Percentiles rank a stretch among this genome's conserved stretches.
These are phyloP conservation scores for Acanthurus tractus DNA, from an alignment of 2,797 vertebrate species.

Conservation along the genomic window DNA sequence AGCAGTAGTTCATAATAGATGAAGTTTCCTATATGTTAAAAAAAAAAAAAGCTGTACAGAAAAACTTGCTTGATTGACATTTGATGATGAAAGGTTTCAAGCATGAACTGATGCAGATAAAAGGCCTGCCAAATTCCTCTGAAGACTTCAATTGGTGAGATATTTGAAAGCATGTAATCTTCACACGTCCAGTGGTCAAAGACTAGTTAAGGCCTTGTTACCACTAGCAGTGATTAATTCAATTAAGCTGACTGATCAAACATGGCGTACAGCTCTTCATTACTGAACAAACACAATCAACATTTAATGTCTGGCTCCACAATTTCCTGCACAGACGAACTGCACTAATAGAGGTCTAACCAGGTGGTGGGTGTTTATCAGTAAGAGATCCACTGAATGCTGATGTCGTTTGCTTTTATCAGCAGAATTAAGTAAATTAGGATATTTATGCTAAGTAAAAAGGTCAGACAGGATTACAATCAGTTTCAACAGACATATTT, in stretches of 20 bases:
- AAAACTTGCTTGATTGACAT: not conserved
- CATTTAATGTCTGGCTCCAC: constrained; percentile 27
- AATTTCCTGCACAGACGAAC: constrained; percentile 22
- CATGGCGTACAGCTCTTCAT: constrained; percentile 2
- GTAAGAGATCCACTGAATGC: constrained; percentile 29
- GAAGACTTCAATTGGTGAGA: constrained; percentile 21
- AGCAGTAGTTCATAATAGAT: too few relatives aligned
- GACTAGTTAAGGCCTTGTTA: constrained; percentile 8
- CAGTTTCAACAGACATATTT: constrained; percentile 7
- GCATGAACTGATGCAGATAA: constrained; percentile 12
- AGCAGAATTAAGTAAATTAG: constrained; percentile 41
- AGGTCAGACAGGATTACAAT: constrained; percentile 35
- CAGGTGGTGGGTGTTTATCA: constrained; percentile 34
- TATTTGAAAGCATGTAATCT: constrained; percentile 34
- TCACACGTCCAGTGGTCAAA: constrained; percentile 34
- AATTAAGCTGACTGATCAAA: constrained; percentile 22
- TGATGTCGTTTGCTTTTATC: constrained; percentile 36
- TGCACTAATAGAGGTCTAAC: constrained; percentile 37
- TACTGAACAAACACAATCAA: constrained; percentile 6
- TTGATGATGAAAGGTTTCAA: constrained; percentile 34
- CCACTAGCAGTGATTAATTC: constrained; percentile 1
- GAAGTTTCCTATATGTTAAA: too few relatives aligned
- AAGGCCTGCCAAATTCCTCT: constrained; percentile 24
- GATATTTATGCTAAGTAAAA: constrained; percentile 28
- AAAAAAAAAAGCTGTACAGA: too few relatives aligned